These are phyloP conservation scores for Actinopyga echinites DNA, from an alignment of 53 echinoderm and acorn worm genomes.

Conservation along the genomic window DNA sequence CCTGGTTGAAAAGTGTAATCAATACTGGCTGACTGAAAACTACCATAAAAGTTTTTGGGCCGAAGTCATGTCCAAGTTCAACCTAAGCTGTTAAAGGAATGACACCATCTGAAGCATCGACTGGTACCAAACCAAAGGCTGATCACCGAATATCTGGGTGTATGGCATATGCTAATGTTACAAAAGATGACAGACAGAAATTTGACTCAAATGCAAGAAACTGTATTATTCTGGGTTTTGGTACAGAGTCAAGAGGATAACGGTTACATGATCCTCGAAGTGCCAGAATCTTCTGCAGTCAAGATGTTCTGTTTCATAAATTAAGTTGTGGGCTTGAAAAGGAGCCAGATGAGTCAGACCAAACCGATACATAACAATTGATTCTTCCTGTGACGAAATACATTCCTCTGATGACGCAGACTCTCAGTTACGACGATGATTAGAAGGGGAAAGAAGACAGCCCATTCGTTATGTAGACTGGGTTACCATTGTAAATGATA, in stretches of 20 bases:
- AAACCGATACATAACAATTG: background rate
- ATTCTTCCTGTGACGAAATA: background rate
- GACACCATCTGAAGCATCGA: constrained; percentile 22
- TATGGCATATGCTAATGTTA: background rate
- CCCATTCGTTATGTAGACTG: background rate
- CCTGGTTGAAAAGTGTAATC: background rate
- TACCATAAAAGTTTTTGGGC: constrained; percentile 14
- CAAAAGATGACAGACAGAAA: background rate
- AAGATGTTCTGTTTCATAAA: background rate
- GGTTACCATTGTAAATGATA: background rate
- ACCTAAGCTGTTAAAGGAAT: background rate
- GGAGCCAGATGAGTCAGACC: background rate
- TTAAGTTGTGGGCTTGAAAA: background rate
- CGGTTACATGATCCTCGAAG: background rate
- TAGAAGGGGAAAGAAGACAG: constrained; percentile 12
- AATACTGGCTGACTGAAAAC: background rate
- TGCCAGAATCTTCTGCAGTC: background rate
- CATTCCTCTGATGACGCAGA: background rate
- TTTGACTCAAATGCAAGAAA: background rate
- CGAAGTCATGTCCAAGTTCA: background rate
- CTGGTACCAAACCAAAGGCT: background rate
- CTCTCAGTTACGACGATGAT: constrained; percentile 1
- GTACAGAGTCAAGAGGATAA: background rate
- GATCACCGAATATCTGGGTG: constrained; percentile 7
- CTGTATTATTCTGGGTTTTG: background rate